Conservation (phyloP, 1,140 invertebrate species). For the Arctopsyche grandis region DNA sequence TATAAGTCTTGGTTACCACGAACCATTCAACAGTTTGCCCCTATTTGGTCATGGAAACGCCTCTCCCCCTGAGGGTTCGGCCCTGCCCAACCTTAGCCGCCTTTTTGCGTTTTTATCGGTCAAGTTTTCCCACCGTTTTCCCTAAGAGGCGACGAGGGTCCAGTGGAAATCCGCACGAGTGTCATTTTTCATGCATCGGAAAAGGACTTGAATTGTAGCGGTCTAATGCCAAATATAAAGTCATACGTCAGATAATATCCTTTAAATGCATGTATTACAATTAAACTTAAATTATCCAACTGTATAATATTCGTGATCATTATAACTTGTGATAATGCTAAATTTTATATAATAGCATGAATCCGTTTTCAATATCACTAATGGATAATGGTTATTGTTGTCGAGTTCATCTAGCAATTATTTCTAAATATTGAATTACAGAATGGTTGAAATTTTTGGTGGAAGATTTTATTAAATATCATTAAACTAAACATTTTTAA, state of each 20-base stretch:
- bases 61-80: conserved; percentile 13
- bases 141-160: background rate
- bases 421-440: too few relatives aligned
- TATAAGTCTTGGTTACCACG: conserved; percentile 45
- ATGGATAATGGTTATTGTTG: too few relatives aligned
- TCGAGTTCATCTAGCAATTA: too few relatives aligned
- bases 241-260: background rate
- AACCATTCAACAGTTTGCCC: conserved; percentile 46
- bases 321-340: too few relatives aligned
- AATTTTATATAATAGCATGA: too few relatives aligned
- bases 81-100: background rate
- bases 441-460: too few relatives aligned
- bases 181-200: background rate
- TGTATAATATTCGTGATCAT: too few relatives aligned
- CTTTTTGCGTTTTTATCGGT: conserved; percentile 32
- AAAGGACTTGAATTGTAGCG: background rate
- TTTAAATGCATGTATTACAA: background rate
- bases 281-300: background rate
- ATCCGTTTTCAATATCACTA: too few relatives aligned
- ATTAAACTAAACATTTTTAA: too few relatives aligned
- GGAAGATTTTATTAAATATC: too few relatives aligned
- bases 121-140: background rate
- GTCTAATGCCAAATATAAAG: background rate
- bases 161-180: conserved; percentile 6
- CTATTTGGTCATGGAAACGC: conserved; percentile 34